Evolutionary conservation across 1,140 invertebrate species (phyloP).

Genomic region (Pseudomyrmex sp.): DNA sequence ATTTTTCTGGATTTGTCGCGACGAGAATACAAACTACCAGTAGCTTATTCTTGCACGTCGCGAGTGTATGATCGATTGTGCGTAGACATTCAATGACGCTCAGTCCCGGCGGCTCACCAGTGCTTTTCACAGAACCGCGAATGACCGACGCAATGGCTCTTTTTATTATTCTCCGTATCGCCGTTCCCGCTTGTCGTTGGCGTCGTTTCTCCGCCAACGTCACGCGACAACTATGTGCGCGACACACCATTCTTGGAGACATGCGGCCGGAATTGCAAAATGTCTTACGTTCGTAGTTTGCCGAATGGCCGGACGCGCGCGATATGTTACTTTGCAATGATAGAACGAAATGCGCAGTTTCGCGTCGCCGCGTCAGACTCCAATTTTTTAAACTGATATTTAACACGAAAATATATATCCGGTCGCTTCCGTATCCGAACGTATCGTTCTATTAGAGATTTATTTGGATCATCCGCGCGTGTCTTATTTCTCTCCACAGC

Average conservation of each 20-base stretch:
- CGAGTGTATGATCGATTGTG: not conserved
- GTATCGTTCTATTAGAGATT: too few species aligned
- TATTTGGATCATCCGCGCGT: not conserved
- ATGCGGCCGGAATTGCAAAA: constrained; percentile 66
- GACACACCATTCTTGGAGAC: constrained; percentile 55
- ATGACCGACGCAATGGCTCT: constrained; percentile 37
- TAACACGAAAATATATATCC: not conserved
- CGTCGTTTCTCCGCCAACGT: constrained; percentile 63
- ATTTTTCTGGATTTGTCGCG: too few species aligned
- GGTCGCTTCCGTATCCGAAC: not conserved
- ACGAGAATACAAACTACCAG: not conserved
- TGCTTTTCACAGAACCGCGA: constrained; percentile 54
- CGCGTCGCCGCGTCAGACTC: constrained; percentile 5
- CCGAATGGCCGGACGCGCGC: constrained; percentile 1
- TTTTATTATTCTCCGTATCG: constrained; percentile 54
- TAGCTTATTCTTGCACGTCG: not conserved
- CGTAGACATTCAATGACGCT: constrained; percentile 3
- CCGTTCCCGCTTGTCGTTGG: constrained; percentile 27
- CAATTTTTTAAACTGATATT: not conserved
- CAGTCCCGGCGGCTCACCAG: not conserved
- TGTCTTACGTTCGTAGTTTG: constrained; percentile 53
- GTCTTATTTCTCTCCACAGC: not conserved
- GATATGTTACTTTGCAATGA: not conserved
- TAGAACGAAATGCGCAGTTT: constrained; percentile 31
- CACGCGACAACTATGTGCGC: constrained; percentile 70